These are phyloP conservation scores for Diadema setosum DNA, from an alignment of 35 echinoderm and acorn worm species.

Conservation along the genomic window DNA sequence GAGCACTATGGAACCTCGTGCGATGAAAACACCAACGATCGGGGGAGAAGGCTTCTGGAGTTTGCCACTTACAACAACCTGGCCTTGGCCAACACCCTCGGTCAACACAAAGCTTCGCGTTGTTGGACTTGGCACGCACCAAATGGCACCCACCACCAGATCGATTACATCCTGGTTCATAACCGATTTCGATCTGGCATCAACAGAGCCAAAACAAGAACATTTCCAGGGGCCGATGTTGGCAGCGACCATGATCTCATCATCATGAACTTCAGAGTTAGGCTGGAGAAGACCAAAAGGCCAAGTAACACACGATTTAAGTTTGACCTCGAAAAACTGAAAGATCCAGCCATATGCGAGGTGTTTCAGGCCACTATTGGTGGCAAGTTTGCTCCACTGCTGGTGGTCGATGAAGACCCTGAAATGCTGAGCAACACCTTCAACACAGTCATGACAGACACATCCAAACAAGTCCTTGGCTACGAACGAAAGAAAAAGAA, in stretches of 20 bases:
- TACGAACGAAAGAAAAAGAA: background rate
- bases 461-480: slow-evolving; percentile 10
- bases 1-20: background rate
- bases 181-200: background rate
- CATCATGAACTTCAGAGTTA: slow-evolving; percentile 22
- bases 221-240: slow-evolving; percentile 47
- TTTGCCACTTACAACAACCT: background rate
- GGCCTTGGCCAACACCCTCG: slow-evolving; percentile 5
- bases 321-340: too few species aligned
- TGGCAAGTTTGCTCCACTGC: slow-evolving; percentile 13
- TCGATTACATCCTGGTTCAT: slow-evolving; percentile 26
- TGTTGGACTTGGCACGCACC: background rate
- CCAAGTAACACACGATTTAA: background rate
- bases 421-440: background rate
- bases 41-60: slow-evolving; percentile 51
- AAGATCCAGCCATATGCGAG: too few species aligned
- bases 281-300: slow-evolving; percentile 17
- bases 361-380: background rate
- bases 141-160: slow-evolving; percentile 18
- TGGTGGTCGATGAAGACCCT: too few species aligned
- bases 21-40: slow-evolving; percentile 19
- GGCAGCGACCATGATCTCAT: slow-evolving; percentile 62
- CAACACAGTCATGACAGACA: background rate
- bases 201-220: slow-evolving; percentile 38
- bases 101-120: slow-evolving; percentile 23